Evolutionary conservation across 2,888 invertebrate species (phyloP), one percentile per base, ranked within the genome.

Genomic region (Scelioninae gen. 2): DNA sequence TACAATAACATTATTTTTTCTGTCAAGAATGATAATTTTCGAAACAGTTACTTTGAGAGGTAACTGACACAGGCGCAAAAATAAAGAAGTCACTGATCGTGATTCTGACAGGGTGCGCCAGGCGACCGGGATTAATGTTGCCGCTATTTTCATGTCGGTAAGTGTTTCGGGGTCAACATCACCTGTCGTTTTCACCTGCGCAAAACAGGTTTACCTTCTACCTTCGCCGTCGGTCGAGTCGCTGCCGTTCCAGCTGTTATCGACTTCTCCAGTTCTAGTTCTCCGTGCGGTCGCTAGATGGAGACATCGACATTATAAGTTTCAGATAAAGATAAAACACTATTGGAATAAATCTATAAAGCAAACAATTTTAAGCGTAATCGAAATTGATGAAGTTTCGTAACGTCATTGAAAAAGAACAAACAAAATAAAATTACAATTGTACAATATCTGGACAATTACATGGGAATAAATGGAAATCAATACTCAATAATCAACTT

Each of bases 51-150:
- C n/a, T n/a, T n/a, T n/a, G n/a, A n/a, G n/a, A n/a, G n/a, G n/a
- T n/a, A n/a, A n/a, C n/a, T n/a, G n/a, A 25, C 25, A 25, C 25
- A 6, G 25, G 39, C 16, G 7, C n/a, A 13, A 31, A 53, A 48
- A 19, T 15, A 22, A 28, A 55, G 11, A 9, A 16, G 52, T 64
- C 28, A 61, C 13, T 71, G 45, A 39, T 46, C n/a, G 11, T 9
- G 9, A 45, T 46, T 46, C 64, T 67, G 57, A 61, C 68, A 73
- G 73, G 73, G 73, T 73, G 73, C 73, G 68, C 68, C 68, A 73
- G 67, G 67, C 68, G 68, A 73, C 52, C 57, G 73, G 52, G 19
- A 61, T 65, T 73, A 60, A 57, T 63, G 22, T 63, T 35, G 15
- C 15, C 3, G 18, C 3, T 18, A 18, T 31, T 63, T 53, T 43